Evolutionary conservation across 1,140 invertebrate species (phyloP).

Genomic region (Monomorium pharaonis): DNA sequence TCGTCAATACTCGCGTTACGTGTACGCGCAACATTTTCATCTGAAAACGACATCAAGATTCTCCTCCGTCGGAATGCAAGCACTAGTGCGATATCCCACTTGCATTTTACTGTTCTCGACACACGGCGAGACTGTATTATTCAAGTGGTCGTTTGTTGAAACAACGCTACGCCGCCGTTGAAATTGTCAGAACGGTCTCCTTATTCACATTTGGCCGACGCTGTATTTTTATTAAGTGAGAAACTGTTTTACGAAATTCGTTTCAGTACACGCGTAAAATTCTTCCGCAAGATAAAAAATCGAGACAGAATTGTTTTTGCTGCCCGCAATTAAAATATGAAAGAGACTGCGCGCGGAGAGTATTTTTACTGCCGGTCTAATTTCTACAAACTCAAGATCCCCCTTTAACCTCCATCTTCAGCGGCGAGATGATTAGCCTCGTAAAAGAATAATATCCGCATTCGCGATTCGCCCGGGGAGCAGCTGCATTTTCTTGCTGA

Average conservation of each 20-base stretch:
- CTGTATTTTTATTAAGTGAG: constrained; percentile 21
- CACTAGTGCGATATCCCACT: constrained; percentile 33
- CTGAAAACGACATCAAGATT: constrained; percentile 57
- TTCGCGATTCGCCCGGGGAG: constrained; percentile 4
- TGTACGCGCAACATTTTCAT: constrained; percentile 57
- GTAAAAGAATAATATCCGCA: constrained; percentile 43
- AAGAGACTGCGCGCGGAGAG: background rate
- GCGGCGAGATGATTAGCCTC: constrained; percentile 28
- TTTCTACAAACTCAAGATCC: background rate
- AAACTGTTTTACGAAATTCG: constrained; percentile 10
- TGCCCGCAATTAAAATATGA: background rate
- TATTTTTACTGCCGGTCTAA: constrained; percentile 15
- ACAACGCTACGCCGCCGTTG: background rate
- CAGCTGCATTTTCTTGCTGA: constrained; percentile 28
- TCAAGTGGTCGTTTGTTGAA: constrained; percentile 50
- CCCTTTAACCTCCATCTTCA: background rate
- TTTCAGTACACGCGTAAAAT: background rate
- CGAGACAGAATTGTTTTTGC: background rate
- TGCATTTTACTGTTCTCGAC: constrained; percentile 50
- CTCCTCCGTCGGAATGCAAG: constrained; percentile 48
- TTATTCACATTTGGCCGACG: constrained; percentile 8
- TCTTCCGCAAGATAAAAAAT: background rate
- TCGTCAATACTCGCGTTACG: constrained; percentile 58
- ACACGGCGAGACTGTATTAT: constrained; percentile 42
- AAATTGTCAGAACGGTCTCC: constrained; percentile 11